phyloP scores from a whole-genome alignment of 2,888 invertebrate species.

The Sesamia inferens region DNA sequence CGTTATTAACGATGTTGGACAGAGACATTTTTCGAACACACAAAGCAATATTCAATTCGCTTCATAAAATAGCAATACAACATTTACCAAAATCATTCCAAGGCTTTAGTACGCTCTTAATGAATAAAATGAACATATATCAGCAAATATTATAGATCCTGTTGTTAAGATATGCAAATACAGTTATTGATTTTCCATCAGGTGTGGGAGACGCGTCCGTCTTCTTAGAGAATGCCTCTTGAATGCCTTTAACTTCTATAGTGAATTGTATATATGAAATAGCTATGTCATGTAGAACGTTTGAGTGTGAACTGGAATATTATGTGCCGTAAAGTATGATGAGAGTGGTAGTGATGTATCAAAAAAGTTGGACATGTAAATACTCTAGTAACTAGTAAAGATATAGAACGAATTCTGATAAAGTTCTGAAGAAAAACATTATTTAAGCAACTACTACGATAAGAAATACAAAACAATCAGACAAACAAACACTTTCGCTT shows the following conservation, averaged over 20 bases:
- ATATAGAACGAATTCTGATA: not conserved
- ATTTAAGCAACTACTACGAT: not conserved
- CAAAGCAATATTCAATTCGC: too few relatives aligned
- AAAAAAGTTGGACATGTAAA: not conserved
- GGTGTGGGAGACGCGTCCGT: constrained; percentile 57
- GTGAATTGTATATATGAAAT: constrained; percentile 55
- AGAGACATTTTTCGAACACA: too few relatives aligned
- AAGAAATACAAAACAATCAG: constrained; percentile 4
- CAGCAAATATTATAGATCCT: constrained; percentile 51
- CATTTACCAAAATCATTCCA: not conserved
- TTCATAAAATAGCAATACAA: not conserved
- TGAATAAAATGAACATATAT: constrained; percentile 61
- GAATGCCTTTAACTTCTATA: constrained; percentile 58
- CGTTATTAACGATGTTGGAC: too few relatives aligned
- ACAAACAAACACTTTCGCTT: constrained; percentile 32
- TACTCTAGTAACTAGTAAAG: not conserved
- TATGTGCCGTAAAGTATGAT: not conserved
- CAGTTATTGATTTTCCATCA: constrained; percentile 74
- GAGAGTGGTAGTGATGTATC: not conserved
- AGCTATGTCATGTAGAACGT: constrained; percentile 28
- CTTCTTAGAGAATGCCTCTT: constrained; percentile 48
- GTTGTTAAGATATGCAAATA: constrained; percentile 71
- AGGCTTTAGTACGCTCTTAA: constrained; percentile 34
- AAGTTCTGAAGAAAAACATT: not conserved
- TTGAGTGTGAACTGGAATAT: constrained; percentile 27